These are phyloP conservation scores for Microctonus brassicae DNA, from an alignment of 2,888 invertebrate species.

Conservation along the genomic window DNA sequence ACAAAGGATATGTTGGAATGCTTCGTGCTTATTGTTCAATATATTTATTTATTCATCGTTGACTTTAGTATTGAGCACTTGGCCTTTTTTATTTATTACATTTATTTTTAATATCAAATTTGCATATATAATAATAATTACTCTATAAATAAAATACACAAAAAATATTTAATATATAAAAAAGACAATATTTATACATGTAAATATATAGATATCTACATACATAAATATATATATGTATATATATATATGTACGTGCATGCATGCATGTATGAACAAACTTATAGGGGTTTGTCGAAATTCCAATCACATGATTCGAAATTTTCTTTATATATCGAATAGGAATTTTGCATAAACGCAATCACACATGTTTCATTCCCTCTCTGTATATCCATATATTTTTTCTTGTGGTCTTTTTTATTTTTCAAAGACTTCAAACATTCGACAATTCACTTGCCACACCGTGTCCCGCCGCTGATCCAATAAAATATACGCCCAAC, in stretches of 20 bases:
- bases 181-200: too few relatives aligned
- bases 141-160: not conserved
- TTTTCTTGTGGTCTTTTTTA: not conserved
- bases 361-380: not conserved
- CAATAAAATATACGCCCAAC: constrained; percentile 46
- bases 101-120: not conserved
- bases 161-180: too few relatives aligned
- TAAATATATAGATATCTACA: too few relatives aligned
- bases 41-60: constrained; percentile 5
- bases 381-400: not conserved
- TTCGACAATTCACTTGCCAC: constrained; percentile 32
- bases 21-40: not conserved
- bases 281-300: constrained; percentile 1
- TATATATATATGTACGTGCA: too few relatives aligned
- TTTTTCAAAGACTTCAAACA: constrained; percentile 24
- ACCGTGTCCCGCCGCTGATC: constrained; percentile 40
- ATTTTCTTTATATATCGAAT: constrained; percentile 11
- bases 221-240: too few relatives aligned
- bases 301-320: constrained; percentile 19
- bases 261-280: too few relatives aligned
- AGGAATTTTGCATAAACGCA: constrained; percentile 23
- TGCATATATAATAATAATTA: not conserved
- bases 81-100: not conserved
- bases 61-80: not conserved
- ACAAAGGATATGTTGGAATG: not conserved